A percentile compares a stretch with the other conserved stretches of the same genome.
These are phyloP conservation scores for Corbicula japonica DNA, from an alignment of 2,888 invertebrate species.

Conservation along the genomic window DNA sequence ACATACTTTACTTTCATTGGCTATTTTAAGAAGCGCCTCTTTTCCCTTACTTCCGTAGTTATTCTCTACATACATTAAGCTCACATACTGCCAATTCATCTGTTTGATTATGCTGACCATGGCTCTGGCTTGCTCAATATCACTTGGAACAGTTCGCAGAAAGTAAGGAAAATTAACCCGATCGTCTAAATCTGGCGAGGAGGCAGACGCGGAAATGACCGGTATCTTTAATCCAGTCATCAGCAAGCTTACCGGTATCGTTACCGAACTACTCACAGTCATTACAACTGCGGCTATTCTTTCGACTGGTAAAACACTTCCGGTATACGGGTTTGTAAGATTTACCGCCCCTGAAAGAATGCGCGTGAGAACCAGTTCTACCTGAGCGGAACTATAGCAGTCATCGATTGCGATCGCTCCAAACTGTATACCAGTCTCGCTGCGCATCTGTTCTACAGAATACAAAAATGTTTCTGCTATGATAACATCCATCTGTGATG, in stretches of 20 bases:
- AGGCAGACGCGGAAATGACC: slow-evolving; percentile 79
- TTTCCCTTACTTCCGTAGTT: slow-evolving; percentile 82
- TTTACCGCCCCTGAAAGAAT: slow-evolving; percentile 65
- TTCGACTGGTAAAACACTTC: slow-evolving; percentile 56
- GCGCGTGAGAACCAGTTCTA: slow-evolving; percentile 60
- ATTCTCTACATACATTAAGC: slow-evolving; percentile 79
- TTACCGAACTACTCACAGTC: slow-evolving; percentile 86
- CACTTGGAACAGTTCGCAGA: slow-evolving; percentile 82
- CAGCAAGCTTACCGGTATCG: slow-evolving; percentile 74
- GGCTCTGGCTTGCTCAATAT: slow-evolving; percentile 78
- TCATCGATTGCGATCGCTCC: slow-evolving; percentile 82
- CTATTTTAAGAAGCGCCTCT: slow-evolving; percentile 70
- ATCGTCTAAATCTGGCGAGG: slow-evolving; percentile 80
- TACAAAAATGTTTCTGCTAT: slow-evolving; percentile 78
- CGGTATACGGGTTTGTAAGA: slow-evolving; percentile 44
- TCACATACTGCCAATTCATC: slow-evolving; percentile 80
- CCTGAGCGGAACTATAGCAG: slow-evolving; percentile 78
- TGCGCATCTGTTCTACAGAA: slow-evolving; percentile 64
- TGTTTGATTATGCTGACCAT: slow-evolving; percentile 75
- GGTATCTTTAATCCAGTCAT: slow-evolving; percentile 77
- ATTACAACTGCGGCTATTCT: slow-evolving; percentile 87
- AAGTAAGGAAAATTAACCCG: slow-evolving; percentile 80
- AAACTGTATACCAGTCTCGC: slow-evolving; percentile 70
- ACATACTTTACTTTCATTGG: slow-evolving; percentile 75
- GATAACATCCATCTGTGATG: slow-evolving; percentile 74